Evolutionary conservation across 2,113 vertebrate species (phyloP), one percentile per base, ranked within the genome.

Genomic region (Odocoileus hemionus): DNA sequence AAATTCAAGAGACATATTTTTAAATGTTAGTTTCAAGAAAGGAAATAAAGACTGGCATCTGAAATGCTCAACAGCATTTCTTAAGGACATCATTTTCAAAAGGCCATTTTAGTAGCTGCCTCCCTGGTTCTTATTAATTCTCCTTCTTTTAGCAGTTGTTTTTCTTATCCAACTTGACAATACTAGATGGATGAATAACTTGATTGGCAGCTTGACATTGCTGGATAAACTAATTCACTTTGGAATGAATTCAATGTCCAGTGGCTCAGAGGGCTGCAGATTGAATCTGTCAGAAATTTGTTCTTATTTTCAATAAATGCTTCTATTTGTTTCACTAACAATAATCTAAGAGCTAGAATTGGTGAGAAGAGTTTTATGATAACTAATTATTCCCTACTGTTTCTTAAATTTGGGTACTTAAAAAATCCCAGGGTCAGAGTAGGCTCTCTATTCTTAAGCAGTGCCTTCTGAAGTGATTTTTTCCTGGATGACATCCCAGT

Each of bases 201-300:
- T 0, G 76, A 39, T 39, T 97, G 95, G 87, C n/a, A 97, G 67
- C 3, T 97, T 94, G 96, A 96, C 7, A 55, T 60, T 84, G 50
- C 92, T 95, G 93, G 43, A 70, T 97, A 96, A 98, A 96, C 47
- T 83, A 26, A 92, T 52, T 97, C 86, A 96, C 96, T 94, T 55
- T 96, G 70, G 94, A 98, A 96, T 78, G 95, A 97, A 83, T 89
- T 61, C 25, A 64, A 23, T 85, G 82, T 97, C 90, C 83, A 25
- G 39, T 93, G 58, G 86, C 85, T 97, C 96, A 91, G 12, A 96
- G 33, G 11, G 30, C 43, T 95, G 15, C 15, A 58, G 55, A 95
- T 43, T 76, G 33, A 97, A 89, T 91, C 2, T 55, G 26, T 96
- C 74, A 96, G 82, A 98, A 98, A 94, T 47, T 0, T 86, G 85